phyloP scores from a whole-genome alignment of 1,140 invertebrate genomes.

The Drosophila subobscura region DNA sequence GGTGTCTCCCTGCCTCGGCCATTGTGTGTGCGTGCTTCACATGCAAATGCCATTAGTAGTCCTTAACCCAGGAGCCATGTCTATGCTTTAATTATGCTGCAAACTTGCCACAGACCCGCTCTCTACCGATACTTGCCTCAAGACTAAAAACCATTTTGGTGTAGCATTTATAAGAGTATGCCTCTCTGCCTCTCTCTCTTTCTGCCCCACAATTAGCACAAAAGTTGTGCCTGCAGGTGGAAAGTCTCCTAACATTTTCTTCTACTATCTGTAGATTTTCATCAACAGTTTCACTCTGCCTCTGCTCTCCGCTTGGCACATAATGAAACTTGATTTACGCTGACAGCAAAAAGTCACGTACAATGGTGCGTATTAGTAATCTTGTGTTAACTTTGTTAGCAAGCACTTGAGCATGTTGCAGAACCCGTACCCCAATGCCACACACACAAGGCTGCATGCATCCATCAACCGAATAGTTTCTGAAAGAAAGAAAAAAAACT shows the following conservation, averaged over 20 bases:
- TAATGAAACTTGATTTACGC: constrained; percentile 80
- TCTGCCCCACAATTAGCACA: background rate
- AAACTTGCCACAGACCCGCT: constrained; percentile 54
- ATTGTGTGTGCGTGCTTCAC: constrained; percentile 56
- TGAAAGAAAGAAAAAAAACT: constrained; percentile 3
- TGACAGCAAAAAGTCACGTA: constrained; percentile 81
- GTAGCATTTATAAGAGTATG: constrained; percentile 66
- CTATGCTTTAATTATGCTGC: constrained; percentile 73
- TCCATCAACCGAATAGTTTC: background rate
- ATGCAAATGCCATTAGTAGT: constrained; percentile 65
- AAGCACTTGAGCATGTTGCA: constrained; percentile 68
- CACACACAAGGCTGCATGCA: constrained; percentile 6
- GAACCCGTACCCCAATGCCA: constrained; percentile 19
- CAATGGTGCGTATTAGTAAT: constrained; percentile 80
- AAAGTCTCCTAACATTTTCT: background rate
- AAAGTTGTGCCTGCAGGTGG: too few species aligned
- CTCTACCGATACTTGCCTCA: constrained; percentile 23
- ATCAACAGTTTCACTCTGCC: background rate
- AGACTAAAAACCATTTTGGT: constrained; percentile 27
- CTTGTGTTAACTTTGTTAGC: constrained; percentile 79
- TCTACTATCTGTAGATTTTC: constrained; percentile 25
- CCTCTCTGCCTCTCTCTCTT: constrained; percentile 10
- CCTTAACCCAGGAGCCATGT: constrained; percentile 48
- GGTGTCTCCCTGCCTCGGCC: too few species aligned
- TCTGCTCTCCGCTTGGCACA: constrained; percentile 51